Percentiles rank a stretch among this genome's conserved stretches.
phyloP scores from a whole-genome alignment of 2,113 vertebrate species.

The Sebastes schlegelii region DNA sequence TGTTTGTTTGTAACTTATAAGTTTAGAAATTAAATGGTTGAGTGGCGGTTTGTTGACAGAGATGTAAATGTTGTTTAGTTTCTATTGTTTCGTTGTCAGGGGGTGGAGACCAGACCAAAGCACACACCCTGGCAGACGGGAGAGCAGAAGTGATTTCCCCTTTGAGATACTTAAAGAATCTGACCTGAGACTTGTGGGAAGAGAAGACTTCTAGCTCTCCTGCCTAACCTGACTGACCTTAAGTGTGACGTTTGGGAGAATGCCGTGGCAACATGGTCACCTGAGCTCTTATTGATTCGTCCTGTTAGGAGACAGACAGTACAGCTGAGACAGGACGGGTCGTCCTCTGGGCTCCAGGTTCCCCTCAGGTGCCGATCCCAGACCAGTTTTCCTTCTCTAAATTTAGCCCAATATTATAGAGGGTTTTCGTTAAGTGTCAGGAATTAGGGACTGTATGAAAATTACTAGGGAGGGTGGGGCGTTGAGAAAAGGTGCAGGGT shows the following conservation, averaged over 20 bases:
- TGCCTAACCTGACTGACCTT: conserved; percentile 58
- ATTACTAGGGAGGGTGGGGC: background rate
- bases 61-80: conserved; percentile 58
- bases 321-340: conserved; percentile 47
- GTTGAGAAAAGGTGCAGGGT: background rate
- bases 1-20: conserved; percentile 72
- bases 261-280: conserved; percentile 51
- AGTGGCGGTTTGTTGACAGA: conserved; percentile 40
- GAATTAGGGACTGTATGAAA: conserved; percentile 21
- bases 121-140: conserved; percentile 41
- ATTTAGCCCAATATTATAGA: background rate
- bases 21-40: conserved; percentile 61
- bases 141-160: conserved; percentile 15
- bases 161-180: conserved; percentile 14
- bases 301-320: conserved; percentile 17
- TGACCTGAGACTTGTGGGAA: conserved; percentile 20
- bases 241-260: conserved; percentile 67
- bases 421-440: background rate
- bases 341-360: conserved; percentile 38
- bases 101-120: conserved; percentile 54
- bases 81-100: conserved; percentile 26
- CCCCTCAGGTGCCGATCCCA: conserved; percentile 4
- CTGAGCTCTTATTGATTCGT: conserved; percentile 64
- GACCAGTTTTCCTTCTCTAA: conserved; percentile 14
- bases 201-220: conserved; percentile 15